Percentiles rank a stretch among this genome's conserved stretches.
Evolutionary conservation across 35 echinoderm and acorn worm species (phyloP).

Genomic region (Apostichopus californicus): DNA sequence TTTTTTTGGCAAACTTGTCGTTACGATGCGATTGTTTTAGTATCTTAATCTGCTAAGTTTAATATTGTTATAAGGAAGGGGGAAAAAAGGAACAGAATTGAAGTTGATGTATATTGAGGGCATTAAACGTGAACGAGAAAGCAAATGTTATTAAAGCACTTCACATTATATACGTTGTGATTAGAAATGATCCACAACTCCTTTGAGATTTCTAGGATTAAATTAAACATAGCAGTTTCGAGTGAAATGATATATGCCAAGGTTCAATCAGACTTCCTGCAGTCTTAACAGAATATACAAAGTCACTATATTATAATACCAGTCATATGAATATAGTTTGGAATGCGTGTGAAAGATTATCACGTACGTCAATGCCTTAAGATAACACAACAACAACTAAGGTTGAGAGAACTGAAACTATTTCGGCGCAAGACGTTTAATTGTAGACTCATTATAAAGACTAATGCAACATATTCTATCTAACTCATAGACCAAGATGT

Average conservation of each 20-base stretch:
- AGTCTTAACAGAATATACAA: not conserved
- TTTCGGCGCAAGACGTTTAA: not conserved
- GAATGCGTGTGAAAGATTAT: not conserved
- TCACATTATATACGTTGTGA: not conserved
- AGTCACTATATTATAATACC: not conserved
- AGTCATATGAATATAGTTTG: not conserved
- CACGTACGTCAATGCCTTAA: not conserved
- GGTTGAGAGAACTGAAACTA: not conserved
- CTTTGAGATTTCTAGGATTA: conserved; percentile 24
- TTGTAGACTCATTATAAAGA: not conserved
- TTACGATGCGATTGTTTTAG: conserved; percentile 33
- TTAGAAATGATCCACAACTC: not conserved
- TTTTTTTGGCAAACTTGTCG: not conserved
- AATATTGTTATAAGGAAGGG: not conserved
- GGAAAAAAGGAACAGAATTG: not conserved
- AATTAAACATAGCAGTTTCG: conserved; percentile 27
- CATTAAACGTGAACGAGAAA: not conserved
- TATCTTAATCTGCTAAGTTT: conserved; percentile 40
- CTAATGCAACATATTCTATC: not conserved
- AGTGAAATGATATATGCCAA: conserved; percentile 30
- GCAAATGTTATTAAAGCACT: conserved; percentile 34
- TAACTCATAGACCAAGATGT: not conserved
- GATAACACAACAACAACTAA: not conserved
- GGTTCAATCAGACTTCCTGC: not conserved
- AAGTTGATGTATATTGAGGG: not conserved